Conservation (phyloP, 2,113 vertebrate species). For the Ameiurus melas region DNA sequence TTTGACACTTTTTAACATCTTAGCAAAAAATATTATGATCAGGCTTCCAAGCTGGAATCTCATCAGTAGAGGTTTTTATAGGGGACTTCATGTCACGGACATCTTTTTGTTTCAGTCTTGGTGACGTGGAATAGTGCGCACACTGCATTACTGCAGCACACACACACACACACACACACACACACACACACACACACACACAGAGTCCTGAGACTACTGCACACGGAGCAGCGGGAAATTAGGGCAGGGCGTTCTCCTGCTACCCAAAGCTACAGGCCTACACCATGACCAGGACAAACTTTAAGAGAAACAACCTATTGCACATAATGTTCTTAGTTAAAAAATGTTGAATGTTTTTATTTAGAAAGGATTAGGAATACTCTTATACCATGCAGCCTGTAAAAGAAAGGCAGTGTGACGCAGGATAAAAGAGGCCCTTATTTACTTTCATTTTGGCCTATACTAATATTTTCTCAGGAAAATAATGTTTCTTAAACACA, state of each 20-base stretch:
- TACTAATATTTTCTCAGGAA: slow-evolving; percentile 11
- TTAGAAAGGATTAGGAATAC: background rate
- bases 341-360: background rate
- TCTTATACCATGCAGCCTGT: background rate
- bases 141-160: slow-evolving; percentile 1
- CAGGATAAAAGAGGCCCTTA: background rate
- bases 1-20: background rate
- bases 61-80: background rate
- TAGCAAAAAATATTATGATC: background rate
- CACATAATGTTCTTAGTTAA: background rate
- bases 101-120: background rate
- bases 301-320: background rate
- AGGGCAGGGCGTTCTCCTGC: slow-evolving; percentile 40
- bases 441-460: background rate
- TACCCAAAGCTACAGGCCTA: background rate
- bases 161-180: slow-evolving; percentile 12
- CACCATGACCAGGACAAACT: slow-evolving; percentile 19
- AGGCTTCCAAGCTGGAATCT: background rate
- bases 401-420: background rate
- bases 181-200: background rate
- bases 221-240: slow-evolving; percentile 30
- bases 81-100: background rate
- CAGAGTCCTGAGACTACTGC: slow-evolving; percentile 25
- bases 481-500: background rate
- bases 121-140: background rate